A percentile compares a stretch with the other conserved stretches of the same genome.
phyloP scores from a whole-genome alignment of 2,113 vertebrate genomes.

The Acanthisitta chloris region DNA sequence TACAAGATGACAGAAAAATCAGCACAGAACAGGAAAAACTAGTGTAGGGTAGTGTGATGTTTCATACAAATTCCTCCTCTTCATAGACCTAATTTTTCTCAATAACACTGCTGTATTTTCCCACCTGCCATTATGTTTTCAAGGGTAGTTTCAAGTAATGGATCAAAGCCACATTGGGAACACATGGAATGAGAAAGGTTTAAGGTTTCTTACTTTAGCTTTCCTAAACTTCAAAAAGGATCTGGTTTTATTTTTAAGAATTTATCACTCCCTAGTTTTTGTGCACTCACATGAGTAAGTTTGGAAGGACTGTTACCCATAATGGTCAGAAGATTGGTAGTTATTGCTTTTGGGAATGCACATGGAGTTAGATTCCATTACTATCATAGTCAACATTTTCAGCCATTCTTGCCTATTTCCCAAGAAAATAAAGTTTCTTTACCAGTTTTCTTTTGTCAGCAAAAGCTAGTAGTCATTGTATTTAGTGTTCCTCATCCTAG shows the following conservation, averaged over 20 bases:
- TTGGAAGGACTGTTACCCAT: background rate
- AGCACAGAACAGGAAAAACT: background rate
- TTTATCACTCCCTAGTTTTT: background rate
- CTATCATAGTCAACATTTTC: background rate
- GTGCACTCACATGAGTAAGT: background rate
- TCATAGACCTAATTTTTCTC: slow-evolving; percentile 10
- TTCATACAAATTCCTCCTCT: background rate
- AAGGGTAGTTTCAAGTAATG: background rate
- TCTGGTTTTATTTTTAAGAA: background rate
- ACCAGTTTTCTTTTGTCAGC: background rate
- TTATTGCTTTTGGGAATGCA: background rate
- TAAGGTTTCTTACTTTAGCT: background rate
- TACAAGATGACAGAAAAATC: background rate
- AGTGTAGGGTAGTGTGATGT: background rate
- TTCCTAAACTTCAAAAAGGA: background rate
- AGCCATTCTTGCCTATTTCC: background rate
- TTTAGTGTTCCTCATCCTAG: background rate
- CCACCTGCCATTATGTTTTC: background rate
- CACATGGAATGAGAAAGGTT: background rate
- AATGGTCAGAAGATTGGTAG: background rate
- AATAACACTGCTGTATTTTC: background rate
- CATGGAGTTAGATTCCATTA: background rate
- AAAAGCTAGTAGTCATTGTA: background rate
- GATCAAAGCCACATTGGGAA: background rate
- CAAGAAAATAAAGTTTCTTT: background rate